Evolutionary conservation across 2,113 vertebrate genomes (phyloP).

Genomic region (Platysteira castanea): DNA sequence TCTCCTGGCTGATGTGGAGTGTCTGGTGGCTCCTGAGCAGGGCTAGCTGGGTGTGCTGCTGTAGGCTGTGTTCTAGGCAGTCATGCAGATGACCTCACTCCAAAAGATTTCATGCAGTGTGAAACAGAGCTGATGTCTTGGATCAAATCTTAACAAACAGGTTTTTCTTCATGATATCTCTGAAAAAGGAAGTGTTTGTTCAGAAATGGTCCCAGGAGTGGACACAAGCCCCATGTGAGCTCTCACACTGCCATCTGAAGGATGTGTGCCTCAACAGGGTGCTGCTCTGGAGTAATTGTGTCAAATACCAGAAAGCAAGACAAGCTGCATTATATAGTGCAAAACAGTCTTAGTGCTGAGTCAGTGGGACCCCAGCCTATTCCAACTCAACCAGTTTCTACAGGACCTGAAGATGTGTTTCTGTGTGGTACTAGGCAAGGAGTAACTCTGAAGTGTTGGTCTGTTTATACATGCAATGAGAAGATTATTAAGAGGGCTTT

Average conservation of each 20-base stretch:
- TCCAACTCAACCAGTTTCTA: background rate
- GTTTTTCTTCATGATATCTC: background rate
- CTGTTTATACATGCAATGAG: background rate
- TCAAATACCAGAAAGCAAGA: background rate
- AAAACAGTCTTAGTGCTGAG: background rate
- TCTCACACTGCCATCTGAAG: constrained; percentile 32
- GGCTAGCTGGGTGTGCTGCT: background rate
- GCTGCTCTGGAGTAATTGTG: background rate
- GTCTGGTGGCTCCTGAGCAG: background rate
- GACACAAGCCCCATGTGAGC: background rate
- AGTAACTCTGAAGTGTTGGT: background rate
- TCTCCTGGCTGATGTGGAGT: background rate
- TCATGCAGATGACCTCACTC: background rate
- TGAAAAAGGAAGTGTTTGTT: background rate
- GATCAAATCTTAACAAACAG: background rate
- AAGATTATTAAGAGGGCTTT: background rate
- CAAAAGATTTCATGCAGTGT: background rate
- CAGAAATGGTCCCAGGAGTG: background rate
- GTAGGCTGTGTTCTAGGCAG: background rate
- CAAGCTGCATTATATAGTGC: background rate
- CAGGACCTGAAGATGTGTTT: background rate
- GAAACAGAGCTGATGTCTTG: background rate
- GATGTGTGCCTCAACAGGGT: background rate
- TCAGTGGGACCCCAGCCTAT: background rate
- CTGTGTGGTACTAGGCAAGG: background rate